A percentile compares a stretch with the other conserved stretches of the same genome.
These are phyloP conservation scores for Oenanthe melanoleuca DNA, from an alignment of 2,113 vertebrate genomes.

Conservation along the genomic window DNA sequence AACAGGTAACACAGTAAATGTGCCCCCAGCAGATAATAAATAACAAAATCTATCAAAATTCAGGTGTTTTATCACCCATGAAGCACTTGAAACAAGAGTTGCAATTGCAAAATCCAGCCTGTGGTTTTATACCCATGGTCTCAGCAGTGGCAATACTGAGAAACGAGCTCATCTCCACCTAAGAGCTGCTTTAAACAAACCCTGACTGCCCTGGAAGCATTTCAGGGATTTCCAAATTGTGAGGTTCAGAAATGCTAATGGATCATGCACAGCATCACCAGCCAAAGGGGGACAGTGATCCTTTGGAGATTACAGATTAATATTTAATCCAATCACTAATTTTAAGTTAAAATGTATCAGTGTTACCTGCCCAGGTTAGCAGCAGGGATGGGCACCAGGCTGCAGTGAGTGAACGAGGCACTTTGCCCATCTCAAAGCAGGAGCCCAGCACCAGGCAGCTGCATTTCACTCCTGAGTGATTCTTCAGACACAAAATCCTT, in stretches of 20 bases:
- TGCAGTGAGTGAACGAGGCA: fast-evolving
- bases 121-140: not conserved
- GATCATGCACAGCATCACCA: not conserved
- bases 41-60: not conserved
- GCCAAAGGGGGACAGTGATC: not conserved
- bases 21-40: not conserved
- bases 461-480: not conserved
- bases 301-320: not conserved
- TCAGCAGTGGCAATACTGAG: not conserved
- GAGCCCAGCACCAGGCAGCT: not conserved
- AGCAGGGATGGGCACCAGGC: not conserved
- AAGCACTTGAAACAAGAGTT: not conserved
- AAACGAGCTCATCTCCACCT: not conserved
- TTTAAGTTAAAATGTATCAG: not conserved
- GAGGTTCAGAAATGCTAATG: not conserved
- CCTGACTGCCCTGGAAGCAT: not conserved
- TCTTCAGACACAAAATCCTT: not conserved
- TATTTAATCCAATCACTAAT: not conserved
- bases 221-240: not conserved
- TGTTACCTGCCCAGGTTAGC: not conserved
- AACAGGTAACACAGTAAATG: fast-evolving
- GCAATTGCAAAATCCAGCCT: not conserved
- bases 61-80: not conserved
- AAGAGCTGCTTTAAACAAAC: not conserved
- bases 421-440: not conserved